Evolutionary conservation across 2,113 vertebrate species (phyloP), one percentile per base, ranked within the genome.

Genomic region (Pterocles orientalis): DNA sequence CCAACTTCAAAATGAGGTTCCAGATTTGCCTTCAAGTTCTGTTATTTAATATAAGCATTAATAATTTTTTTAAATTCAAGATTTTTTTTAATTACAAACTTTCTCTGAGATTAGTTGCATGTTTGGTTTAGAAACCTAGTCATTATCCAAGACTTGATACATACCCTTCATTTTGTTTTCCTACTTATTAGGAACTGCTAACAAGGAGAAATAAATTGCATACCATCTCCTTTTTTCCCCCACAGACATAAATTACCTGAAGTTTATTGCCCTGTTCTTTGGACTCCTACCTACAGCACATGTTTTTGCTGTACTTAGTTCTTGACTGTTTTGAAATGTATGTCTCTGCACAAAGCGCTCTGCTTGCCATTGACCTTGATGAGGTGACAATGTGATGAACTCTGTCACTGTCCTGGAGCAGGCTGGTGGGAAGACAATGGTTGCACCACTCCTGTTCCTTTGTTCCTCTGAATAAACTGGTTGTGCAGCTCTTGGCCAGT

Each of bases 371-470:
- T 60, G 47, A 68, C 16, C 31, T 81, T 0, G 0, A 21, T 39
- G 36, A 36, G 56, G 9, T 26, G 12, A 13, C 17, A 29, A 18
- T 0, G 0, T 10, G 18, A 62, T 56, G 53, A 39, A n/a, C 20
- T 69, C 56, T 28, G 16, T 43, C 19, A 62, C 15, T 43, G 26
- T 48, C 36, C 18, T 41, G 28, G 36, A 58, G 39, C 39, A 62
- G 45, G 23, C 57, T 66, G 15, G 15, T 57, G 56, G n/a, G 51
- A 86, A 61, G 26, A 9, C n/a, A 41, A 28, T 47, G 21, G 5
- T 4, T 80, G 21, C 58, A 41, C 14, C 34, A 18, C 25, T 41
- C 28, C 26, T 9, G 0, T 43, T 0, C 1, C 3, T 18, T 78
- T 56, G 25, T 65, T 17, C 39, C 29, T 72, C 43, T 50, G 36